phyloP scores from a whole-genome alignment of 2,113 vertebrate species.

The Rhegmatorhina hoffmannsi region DNA sequence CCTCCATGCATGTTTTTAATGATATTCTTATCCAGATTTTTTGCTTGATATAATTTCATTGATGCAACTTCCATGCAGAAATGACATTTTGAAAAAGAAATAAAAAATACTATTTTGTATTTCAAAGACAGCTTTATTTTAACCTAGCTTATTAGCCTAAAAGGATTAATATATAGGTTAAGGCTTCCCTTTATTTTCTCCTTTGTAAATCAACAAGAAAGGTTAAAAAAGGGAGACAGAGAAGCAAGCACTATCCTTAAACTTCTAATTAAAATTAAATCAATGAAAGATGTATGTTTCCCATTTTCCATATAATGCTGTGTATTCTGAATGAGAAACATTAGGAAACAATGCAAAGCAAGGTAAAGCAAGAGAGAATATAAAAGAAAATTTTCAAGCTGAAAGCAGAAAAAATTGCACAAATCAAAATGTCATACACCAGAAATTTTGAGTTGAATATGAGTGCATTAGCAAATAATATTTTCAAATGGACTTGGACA shows the following conservation, averaged over 20 bases:
- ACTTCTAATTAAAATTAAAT: background rate
- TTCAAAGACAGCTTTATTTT: background rate
- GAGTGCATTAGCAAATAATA: background rate
- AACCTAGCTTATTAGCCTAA: background rate
- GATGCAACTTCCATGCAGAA: background rate
- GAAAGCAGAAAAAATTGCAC: background rate
- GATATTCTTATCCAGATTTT: background rate
- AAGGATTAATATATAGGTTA: background rate
- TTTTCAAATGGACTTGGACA: background rate
- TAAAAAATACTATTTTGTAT: background rate
- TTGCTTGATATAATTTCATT: background rate
- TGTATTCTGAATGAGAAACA: background rate
- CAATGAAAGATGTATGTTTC: background rate
- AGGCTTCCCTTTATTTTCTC: background rate
- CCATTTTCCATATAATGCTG: background rate
- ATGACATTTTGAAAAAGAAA: background rate
- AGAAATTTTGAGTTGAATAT: background rate
- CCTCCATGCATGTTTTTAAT: background rate
- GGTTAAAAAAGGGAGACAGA: background rate
- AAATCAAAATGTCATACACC: background rate
- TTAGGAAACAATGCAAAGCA: background rate
- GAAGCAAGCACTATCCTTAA: background rate
- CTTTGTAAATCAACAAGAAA: background rate
- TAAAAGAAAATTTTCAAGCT: background rate
- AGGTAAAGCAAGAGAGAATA: background rate